Evolutionary conservation across 2,797 vertebrate species (phyloP), one percentile per base, ranked within the genome.

Genomic region (Arrhamphus sclerolepis): DNA sequence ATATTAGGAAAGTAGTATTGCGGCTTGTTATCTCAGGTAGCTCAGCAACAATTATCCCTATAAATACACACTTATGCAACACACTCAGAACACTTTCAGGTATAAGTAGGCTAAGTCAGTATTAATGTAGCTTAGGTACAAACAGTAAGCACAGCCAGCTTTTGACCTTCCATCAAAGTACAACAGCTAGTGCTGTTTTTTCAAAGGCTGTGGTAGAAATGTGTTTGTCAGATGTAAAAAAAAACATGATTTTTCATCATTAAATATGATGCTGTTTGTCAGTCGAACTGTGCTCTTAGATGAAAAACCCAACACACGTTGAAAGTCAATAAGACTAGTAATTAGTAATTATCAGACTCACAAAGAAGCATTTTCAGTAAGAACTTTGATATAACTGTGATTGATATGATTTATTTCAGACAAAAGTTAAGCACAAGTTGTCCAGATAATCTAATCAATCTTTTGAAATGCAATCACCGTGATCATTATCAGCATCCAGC

Each of bases 41-140:
- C 39, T 42, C 2, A 34, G 20, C 13, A 50, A 21, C 18, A 40
- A 50, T 19, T 56, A 5, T 26, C 34, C 13, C 11, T 28, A 4
- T 54, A 34, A 34, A 54, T 17, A 2, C 40, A 59, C 57, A 46
- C 66, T 56, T 61, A 51, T 11, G 6, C 47, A 61, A 55, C 50
- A 56, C 51, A 44, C 59, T 31, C 43, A 31, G n/a, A 41, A 48
- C 56, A 41, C 56, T 53, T 58, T 34, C 20, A 5, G 66, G 40
- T 44, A 44, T 62, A 56, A 50, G 18, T 50, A 21, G 66, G 46
- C 47, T 43, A 62, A 69, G 52, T 40, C 53, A 56, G 52, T 7
- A 62, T 69, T 69, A 62, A 17, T 58, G 13, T 34, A 34, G 31
- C 31, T 34, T 34, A 34, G 31, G 31, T 34, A 34, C 31, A n/a